Percentiles rank a stretch among this genome's conserved stretches.
phyloP scores from a whole-genome alignment of 2,888 invertebrate genomes.

The Tinea pellionella region DNA sequence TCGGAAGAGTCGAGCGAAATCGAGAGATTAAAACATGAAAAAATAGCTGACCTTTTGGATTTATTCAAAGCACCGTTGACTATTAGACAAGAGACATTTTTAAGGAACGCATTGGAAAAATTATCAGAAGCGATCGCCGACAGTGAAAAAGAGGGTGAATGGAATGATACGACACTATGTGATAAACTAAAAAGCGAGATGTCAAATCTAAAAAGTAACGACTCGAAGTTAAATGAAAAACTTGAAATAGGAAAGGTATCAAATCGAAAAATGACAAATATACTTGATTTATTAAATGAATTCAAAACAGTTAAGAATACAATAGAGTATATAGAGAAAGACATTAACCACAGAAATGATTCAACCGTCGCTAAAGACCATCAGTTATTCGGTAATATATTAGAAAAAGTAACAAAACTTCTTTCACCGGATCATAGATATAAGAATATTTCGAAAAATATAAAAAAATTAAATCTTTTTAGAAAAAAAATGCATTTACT shows the following conservation, averaged over 20 bases:
- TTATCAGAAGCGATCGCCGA: slow-evolving; percentile 37
- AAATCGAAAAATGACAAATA: slow-evolving; percentile 35
- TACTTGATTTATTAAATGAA: slow-evolving; percentile 40
- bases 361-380: slow-evolving; percentile 23
- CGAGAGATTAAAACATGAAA: slow-evolving; percentile 46
- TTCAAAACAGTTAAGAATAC: slow-evolving; percentile 38
- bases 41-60: slow-evolving; percentile 45
- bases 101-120: slow-evolving; percentile 46
- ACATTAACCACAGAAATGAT: slow-evolving; percentile 4
- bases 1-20: slow-evolving; percentile 37
- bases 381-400: slow-evolving; percentile 35
- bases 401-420: slow-evolving; percentile 46
- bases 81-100: slow-evolving; percentile 45
- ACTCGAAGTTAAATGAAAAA: not conserved
- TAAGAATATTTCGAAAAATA: slow-evolving; percentile 28
- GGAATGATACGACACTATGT: not conserved
- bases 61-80: slow-evolving; percentile 54
- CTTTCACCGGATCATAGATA: slow-evolving; percentile 31
- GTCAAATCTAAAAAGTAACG: slow-evolving; percentile 20
- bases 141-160: slow-evolving; percentile 27
- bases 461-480: slow-evolving; percentile 29
- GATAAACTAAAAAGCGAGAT: not conserved
- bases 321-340: slow-evolving; percentile 23
- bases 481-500: slow-evolving; percentile 27
- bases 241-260: not conserved